Percentiles rank a stretch among this genome's conserved stretches.
phyloP scores from a whole-genome alignment of 2,888 invertebrate species.

The Hirtodrosophila confusa region DNA sequence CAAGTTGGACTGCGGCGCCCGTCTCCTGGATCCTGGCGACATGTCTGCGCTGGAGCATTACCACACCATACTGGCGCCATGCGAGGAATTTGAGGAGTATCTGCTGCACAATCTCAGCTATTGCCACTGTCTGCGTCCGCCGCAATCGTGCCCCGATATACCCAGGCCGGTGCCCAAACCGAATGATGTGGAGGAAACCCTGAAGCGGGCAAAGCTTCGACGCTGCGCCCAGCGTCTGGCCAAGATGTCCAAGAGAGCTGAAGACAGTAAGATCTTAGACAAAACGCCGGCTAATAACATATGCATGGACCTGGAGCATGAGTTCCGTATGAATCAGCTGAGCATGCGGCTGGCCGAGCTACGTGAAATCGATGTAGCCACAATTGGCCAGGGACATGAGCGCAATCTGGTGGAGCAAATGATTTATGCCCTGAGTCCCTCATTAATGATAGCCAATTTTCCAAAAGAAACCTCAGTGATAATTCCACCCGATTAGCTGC shows the following conservation, averaged over 20 bases:
- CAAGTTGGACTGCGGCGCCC: slow-evolving; percentile 57
- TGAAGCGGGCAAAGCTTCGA: slow-evolving; percentile 26
- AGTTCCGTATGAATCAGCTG: slow-evolving; percentile 36
- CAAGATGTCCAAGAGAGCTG: slow-evolving; percentile 12
- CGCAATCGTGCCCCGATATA: slow-evolving; percentile 12
- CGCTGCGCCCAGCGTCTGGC: slow-evolving; percentile 43
- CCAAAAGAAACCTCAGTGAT: no score
- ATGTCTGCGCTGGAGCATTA: slow-evolving; percentile 59
- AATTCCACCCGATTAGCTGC: no score
- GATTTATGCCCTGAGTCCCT: slow-evolving; percentile 42
- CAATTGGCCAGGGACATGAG: background rate
- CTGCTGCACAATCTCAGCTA: slow-evolving; percentile 66
- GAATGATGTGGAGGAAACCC: background rate
- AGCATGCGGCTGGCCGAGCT: slow-evolving; percentile 16
- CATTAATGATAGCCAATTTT: slow-evolving; percentile 9
- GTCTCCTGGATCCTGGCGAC: slow-evolving; percentile 70
- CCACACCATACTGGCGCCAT: slow-evolving; percentile 47
- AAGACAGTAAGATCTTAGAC: background rate
- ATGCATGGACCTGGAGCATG: slow-evolving; percentile 11
- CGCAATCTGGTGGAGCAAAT: slow-evolving; percentile 35
- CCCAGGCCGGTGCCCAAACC: fast-evolving
- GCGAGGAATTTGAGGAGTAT: slow-evolving; percentile 78
- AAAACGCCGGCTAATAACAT: no score
- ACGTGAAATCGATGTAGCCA: background rate
- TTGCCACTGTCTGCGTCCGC: slow-evolving; percentile 66